Percentiles rank a stretch among this genome's conserved stretches.
Conservation (phyloP, 2,888 invertebrate species). For the Meta bourneti region DNA sequence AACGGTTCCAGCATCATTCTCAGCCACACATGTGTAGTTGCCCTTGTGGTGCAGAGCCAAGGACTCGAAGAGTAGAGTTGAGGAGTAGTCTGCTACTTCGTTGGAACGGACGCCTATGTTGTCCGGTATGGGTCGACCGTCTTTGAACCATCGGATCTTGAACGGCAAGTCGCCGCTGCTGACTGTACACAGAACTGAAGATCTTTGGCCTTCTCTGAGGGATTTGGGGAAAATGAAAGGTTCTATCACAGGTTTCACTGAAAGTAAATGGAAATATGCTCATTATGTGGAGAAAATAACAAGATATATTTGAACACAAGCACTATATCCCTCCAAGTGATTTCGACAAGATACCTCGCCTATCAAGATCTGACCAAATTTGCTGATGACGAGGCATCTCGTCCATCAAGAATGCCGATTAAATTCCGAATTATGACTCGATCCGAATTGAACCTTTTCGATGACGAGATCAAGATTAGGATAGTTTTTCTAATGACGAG, state of each 20-base stretch:
- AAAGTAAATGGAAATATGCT: constrained; percentile 67
- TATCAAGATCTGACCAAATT: too few species aligned
- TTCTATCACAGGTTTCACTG: constrained; percentile 85
- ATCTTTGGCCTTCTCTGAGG: constrained; percentile 81
- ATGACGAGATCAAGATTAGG: too few species aligned
- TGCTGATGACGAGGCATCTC: too few species aligned
- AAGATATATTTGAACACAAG: background rate
- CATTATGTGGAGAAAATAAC: background rate
- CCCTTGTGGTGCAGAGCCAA: constrained; percentile 79
- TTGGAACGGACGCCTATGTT: constrained; percentile 73
- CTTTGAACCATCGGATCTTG: constrained; percentile 77
- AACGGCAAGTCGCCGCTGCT: constrained; percentile 79
- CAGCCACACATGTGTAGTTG: constrained; percentile 80
- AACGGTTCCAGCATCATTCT: constrained; percentile 79
- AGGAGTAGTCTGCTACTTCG: constrained; percentile 79
- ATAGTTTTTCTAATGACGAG: too few species aligned
- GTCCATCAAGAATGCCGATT: too few species aligned
- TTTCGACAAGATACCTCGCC: background rate
- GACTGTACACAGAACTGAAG: constrained; percentile 81
- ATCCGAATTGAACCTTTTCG: too few species aligned
- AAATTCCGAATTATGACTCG: too few species aligned
- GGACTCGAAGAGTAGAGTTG: constrained; percentile 80
- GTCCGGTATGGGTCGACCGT: constrained; percentile 71
- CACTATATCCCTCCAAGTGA: background rate
- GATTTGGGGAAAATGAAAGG: constrained; percentile 79